phyloP scores from a whole-genome alignment of 2,797 vertebrate genomes.

The Alca torda region DNA sequence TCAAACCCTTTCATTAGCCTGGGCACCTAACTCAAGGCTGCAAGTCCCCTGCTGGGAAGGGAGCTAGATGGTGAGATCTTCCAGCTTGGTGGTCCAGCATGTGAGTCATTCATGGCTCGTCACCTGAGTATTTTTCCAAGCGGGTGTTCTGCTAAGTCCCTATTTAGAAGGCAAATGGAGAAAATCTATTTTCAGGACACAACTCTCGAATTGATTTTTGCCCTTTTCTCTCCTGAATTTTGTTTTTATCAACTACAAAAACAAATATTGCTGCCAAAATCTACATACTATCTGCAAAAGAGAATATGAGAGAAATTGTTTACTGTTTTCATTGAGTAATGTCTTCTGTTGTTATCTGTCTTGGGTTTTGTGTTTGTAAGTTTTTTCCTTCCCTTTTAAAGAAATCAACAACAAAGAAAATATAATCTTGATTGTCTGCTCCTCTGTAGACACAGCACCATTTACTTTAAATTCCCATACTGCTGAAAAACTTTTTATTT shows the following conservation, averaged over 20 bases:
- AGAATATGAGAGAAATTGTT: neutral
- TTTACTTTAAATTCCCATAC: neutral
- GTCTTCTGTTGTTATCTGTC: neutral
- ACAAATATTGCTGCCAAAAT: neutral
- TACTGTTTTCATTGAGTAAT: neutral
- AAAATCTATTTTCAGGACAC: neutral
- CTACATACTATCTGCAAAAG: neutral
- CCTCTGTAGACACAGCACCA: neutral
- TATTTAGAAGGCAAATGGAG: neutral
- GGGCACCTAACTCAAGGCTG: neutral
- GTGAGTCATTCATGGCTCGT: rapidly evolving
- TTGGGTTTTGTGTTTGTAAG: neutral
- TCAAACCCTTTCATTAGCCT: neutral
- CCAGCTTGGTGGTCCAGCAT: neutral
- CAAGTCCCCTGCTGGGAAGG: neutral
- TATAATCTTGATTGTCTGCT: neutral
- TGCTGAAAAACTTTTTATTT: neutral
- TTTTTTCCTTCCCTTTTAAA: neutral
- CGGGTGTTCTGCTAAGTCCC: neutral
- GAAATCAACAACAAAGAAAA: neutral
- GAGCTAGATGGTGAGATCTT: neutral
- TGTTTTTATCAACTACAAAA: neutral
- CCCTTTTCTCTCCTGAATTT: neutral
- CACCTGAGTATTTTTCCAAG: neutral
- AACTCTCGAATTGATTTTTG: neutral